phyloP scores from a whole-genome alignment of 2,113 vertebrate species.

The Arothron firmamentum region DNA sequence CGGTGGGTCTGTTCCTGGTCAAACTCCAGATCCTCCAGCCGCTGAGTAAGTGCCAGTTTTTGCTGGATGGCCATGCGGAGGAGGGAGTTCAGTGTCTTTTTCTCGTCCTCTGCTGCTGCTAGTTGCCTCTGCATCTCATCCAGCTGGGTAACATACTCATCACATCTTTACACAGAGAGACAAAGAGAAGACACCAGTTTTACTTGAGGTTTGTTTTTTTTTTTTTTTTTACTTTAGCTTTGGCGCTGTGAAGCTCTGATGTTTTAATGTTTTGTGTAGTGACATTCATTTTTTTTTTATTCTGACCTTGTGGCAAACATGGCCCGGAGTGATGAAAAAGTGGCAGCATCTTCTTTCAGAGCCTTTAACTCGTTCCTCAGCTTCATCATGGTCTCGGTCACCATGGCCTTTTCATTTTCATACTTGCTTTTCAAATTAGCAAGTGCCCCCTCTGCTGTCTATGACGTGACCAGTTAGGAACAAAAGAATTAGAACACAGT shows the following conservation, averaged over 20 bases:
- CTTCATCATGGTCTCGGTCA: slow-evolving; percentile 98
- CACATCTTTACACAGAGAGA: slow-evolving; percentile 77
- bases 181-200: neutral
- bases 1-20: slow-evolving; percentile 94
- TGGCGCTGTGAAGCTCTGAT: no score
- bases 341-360: slow-evolving; percentile 96
- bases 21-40: slow-evolving; percentile 97
- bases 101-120: slow-evolving; percentile 96
- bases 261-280: no score
- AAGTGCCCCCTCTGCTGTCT: slow-evolving; percentile 94
- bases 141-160: slow-evolving; percentile 94
- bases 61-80: slow-evolving; percentile 98
- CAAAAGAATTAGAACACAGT: neutral
- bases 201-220: neutral
- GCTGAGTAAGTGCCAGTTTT: slow-evolving; percentile 95
- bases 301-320: slow-evolving; percentile 98
- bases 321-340: slow-evolving; percentile 95
- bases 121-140: slow-evolving; percentile 99
- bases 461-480: neutral
- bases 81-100: slow-evolving; percentile 97
- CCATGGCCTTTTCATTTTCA: slow-evolving; percentile 96
- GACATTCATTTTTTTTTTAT: no score
- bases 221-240: neutral
- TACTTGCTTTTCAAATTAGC: slow-evolving; percentile 99
- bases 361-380: slow-evolving; percentile 96